Conservation (phyloP, 2,113 vertebrate genomes). For the Anoplopoma fimbria region DNA sequence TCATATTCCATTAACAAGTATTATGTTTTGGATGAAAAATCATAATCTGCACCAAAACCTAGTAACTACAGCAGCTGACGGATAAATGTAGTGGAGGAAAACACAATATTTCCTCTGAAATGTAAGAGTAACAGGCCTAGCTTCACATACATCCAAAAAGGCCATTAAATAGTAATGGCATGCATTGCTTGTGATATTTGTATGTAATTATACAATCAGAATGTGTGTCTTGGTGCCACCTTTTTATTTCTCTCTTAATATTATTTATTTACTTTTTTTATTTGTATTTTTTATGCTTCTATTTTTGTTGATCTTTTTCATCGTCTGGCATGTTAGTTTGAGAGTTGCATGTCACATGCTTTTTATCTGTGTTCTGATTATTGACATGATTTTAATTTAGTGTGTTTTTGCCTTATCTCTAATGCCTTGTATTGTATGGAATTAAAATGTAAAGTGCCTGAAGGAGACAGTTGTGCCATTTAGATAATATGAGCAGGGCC, state of each 20-base stretch:
- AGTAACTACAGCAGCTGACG: background rate
- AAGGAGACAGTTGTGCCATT: slow-evolving; percentile 9
- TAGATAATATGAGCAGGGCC: background rate
- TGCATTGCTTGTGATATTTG: too few relatives aligned
- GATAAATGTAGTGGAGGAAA: background rate
- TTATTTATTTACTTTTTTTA: too few relatives aligned
- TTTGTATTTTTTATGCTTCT: too few relatives aligned
- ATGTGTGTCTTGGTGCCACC: too few relatives aligned
- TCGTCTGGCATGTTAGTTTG: too few relatives aligned
- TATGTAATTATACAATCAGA: too few relatives aligned
- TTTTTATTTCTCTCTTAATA: too few relatives aligned
- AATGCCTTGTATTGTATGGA: slow-evolving; percentile 24
- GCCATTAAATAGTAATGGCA: too few relatives aligned
- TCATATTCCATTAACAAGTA: background rate
- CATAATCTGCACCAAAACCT: background rate
- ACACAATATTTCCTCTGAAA: background rate
- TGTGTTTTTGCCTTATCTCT: slow-evolving; percentile 8
- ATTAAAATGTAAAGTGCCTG: slow-evolving; percentile 31
- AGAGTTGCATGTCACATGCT: background rate
- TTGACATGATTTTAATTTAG: slow-evolving; percentile 44
- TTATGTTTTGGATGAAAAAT: background rate
- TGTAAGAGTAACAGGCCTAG: background rate
- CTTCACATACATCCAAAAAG: too few relatives aligned
- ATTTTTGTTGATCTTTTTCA: too few relatives aligned
- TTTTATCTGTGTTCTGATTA: slow-evolving; percentile 14